These are phyloP conservation scores for Pelobates fuscus DNA, from an alignment of 2,113 vertebrate genomes.

Conservation along the genomic window DNA sequence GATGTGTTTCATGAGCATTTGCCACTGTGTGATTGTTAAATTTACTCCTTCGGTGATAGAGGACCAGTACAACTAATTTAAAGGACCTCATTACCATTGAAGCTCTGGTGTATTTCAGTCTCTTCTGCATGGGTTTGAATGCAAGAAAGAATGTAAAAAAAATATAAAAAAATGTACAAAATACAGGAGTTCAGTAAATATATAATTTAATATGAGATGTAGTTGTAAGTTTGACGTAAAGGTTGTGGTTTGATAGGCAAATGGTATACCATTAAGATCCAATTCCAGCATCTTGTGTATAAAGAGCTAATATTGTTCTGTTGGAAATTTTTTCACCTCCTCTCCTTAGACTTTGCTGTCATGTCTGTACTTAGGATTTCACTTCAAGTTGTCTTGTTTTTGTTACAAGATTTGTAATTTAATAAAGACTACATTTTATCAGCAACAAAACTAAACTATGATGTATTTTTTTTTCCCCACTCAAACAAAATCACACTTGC, in stretches of 20 bases:
- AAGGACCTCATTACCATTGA: background rate
- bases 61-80: background rate
- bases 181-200: constrained; percentile 60
- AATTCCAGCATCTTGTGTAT: constrained; percentile 66
- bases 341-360: constrained; percentile 70
- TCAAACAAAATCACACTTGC: too few relatives aligned
- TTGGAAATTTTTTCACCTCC: constrained; percentile 66
- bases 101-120: constrained; percentile 59
- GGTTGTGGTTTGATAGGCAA: constrained; percentile 63
- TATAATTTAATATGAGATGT: constrained; percentile 69
- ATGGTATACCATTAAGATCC: constrained; percentile 61
- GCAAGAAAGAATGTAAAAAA: constrained; percentile 67
- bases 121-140: constrained; percentile 73
- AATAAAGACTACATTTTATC: constrained; percentile 82
- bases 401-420: constrained; percentile 82
- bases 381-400: constrained; percentile 66
- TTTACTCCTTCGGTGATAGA: background rate
- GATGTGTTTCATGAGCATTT: constrained; percentile 66
- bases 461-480: too few relatives aligned
- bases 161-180: constrained; percentile 51
- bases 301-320: constrained; percentile 64
- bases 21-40: constrained; percentile 62
- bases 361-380: constrained; percentile 69
- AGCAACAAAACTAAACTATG: constrained; percentile 54
- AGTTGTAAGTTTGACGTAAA: constrained; percentile 68